Evolutionary conservation across 2,797 vertebrate genomes (phyloP).

Genomic region (Holocentrus rufus): DNA sequence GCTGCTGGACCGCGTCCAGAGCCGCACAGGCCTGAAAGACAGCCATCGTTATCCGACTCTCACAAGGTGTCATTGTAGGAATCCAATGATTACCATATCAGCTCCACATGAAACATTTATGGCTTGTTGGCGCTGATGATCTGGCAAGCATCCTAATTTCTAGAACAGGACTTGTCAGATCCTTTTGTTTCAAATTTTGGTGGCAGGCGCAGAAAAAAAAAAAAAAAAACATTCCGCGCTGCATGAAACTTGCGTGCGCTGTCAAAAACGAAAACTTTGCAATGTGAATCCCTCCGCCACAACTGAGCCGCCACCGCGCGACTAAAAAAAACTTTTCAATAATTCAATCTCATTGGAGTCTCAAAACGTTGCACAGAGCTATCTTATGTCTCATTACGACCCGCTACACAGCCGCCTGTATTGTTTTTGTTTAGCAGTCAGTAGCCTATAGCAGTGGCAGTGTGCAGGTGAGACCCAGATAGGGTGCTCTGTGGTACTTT

Average conservation of each 20-base stretch:
- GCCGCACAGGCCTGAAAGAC: slow-evolving; percentile 73
- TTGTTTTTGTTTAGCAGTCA: slow-evolving; percentile 40
- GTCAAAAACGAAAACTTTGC: slow-evolving; percentile 35
- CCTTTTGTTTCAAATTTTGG: slow-evolving; percentile 65
- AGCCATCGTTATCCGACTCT: slow-evolving; percentile 77
- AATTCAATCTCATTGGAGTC: slow-evolving; percentile 15
- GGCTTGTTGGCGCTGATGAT: slow-evolving; percentile 66
- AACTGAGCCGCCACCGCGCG: not conserved
- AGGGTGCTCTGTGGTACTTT: slow-evolving; percentile 74
- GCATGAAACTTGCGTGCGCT: slow-evolving; percentile 32
- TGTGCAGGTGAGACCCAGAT: slow-evolving; percentile 81
- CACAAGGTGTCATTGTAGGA: slow-evolving; percentile 79
- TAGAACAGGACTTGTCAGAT: slow-evolving; percentile 68
- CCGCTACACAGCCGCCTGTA: slow-evolving; percentile 20
- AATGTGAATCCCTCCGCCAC: slow-evolving; percentile 23
- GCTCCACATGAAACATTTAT: slow-evolving; percentile 77
- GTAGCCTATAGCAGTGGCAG: slow-evolving; percentile 43
- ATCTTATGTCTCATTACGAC: slow-evolving; percentile 31
- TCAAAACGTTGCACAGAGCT: slow-evolving; percentile 25
- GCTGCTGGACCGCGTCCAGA: slow-evolving; percentile 72
- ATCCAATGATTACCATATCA: slow-evolving; percentile 78
- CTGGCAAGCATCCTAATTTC: slow-evolving; percentile 72
- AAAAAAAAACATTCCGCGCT: slow-evolving; percentile 24
- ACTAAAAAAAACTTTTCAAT: slow-evolving; percentile 2
- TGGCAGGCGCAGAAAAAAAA: slow-evolving; percentile 42